Evolutionary conservation across 1,140 invertebrate species (phyloP), one percentile per base, ranked within the genome.

Genomic region (Ruditapes philippinarum): DNA sequence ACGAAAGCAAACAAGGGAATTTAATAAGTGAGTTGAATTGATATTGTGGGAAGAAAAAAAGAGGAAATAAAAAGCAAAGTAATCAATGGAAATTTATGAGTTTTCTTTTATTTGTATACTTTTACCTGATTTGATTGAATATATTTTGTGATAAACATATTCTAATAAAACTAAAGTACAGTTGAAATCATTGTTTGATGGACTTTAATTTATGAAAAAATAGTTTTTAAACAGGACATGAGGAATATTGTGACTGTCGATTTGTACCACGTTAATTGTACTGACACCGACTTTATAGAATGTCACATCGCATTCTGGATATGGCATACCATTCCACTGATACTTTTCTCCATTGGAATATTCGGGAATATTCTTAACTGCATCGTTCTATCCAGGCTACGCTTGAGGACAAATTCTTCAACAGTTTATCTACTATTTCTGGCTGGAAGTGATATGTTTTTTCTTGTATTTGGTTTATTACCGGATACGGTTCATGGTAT

Each of bases 351-450:
- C 3, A 40, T 83, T 25, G 80, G 80, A 14, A 9, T 33, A 25
- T 19, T 42, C 36, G 80, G 80, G 11, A 83, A 83, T 45, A 68
- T 68, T 36, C 17, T 83, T 9, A 83, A 68, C 38, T 65, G 68
- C 14, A 22, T 83, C 19, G 60, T 83, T 5, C 36, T 83, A 19
- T 42, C 80, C 12, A 22, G 80, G 28, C 17, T 5, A 28, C 19
- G 31, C 11, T 25, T 83, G 31, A n/a, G 80, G 25, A 83, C 68
- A 40, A 25, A 40, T 40, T 83, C 80, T 5, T 45, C 62, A 2
- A 42, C 38, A 7, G 54, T 83, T 3, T 68, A 42, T 45, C 62
- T 83, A 5, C 57, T 83, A 12, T 83, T 68, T 36, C 38, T 83
- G 25, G 80, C 80, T 42, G 62, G 31, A 28, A 12, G 49, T n/a